phyloP scores from a whole-genome alignment of 2,888 invertebrate species.

The Drosophila villosipedis region DNA sequence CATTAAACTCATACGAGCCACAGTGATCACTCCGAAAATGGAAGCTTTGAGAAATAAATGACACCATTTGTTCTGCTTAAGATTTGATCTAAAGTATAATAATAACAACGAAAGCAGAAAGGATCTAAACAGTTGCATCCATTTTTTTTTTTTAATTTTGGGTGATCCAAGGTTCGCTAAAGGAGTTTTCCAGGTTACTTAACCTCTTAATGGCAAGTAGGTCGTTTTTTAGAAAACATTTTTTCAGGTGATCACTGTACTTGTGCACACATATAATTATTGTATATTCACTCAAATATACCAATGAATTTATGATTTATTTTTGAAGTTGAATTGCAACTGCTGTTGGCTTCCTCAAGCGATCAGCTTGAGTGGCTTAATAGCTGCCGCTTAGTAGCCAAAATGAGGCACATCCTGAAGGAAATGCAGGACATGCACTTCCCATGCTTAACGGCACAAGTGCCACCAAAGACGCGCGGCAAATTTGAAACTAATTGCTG shows the following conservation, averaged over 20 bases:
- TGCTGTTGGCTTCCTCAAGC: conserved; percentile 26
- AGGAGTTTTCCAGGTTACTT: background rate
- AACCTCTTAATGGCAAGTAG: background rate
- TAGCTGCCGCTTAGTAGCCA: conserved; percentile 24
- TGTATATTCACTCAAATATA: background rate
- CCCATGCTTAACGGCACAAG: conserved; percentile 47
- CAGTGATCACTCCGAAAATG: background rate
- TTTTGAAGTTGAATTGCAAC: background rate
- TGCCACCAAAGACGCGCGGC: conserved; percentile 76
- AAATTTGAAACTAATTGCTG: conserved; percentile 68
- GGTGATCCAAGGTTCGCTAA: background rate
- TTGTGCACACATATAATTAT: background rate
- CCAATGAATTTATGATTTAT: conserved; percentile 2
- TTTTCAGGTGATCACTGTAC: background rate
- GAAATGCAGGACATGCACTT: conserved; percentile 53
- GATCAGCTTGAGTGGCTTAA: conserved; percentile 25
- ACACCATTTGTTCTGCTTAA: background rate
- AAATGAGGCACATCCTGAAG: conserved; percentile 69
- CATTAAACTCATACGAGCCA: conserved; percentile 27
- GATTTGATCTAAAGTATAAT: background rate
- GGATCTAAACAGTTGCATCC: too few relatives aligned
- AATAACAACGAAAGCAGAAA: background rate
- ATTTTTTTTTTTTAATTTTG: background rate
- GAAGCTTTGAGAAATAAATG: background rate
- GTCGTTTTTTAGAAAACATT: too few relatives aligned